Percentiles rank a stretch among this genome's conserved stretches.
phyloP scores from a whole-genome alignment of 2,113 vertebrate species.

The Sialia sialis region DNA sequence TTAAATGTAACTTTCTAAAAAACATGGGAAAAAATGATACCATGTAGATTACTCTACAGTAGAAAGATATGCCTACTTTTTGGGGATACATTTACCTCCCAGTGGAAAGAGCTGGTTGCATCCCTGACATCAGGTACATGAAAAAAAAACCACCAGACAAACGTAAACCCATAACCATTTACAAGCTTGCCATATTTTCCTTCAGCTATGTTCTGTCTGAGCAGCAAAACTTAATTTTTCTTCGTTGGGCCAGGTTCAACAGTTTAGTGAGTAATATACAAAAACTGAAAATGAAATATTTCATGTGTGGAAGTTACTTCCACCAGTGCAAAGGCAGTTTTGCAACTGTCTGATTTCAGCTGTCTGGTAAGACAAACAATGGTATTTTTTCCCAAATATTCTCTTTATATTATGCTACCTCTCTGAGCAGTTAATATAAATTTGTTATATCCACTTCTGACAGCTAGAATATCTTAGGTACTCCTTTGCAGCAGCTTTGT shows the following conservation, averaged over 20 bases:
- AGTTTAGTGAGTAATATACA: not conserved
- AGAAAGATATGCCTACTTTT: not conserved
- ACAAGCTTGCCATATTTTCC: not conserved
- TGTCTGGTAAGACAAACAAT: not conserved
- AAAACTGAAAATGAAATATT: not conserved
- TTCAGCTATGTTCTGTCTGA: not conserved
- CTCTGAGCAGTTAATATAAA: not conserved
- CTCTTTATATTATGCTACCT: not conserved
- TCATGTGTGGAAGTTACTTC: not conserved
- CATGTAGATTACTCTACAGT: not conserved
- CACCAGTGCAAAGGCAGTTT: not conserved
- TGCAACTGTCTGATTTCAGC: not conserved
- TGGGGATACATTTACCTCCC: not conserved
- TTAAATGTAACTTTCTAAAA: not conserved
- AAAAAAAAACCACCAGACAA: not conserved
- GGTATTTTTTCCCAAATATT: not conserved
- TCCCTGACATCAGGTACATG: not conserved
- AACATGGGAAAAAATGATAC: accelerated
- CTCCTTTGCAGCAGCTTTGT: not conserved
- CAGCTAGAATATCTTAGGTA: not conserved
- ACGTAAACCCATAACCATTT: not conserved
- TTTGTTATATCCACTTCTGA: not conserved
- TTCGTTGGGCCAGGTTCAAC: not conserved
- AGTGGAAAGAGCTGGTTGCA: not conserved
- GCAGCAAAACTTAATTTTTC: not conserved